Base-by-base conservation (phyloP, 1,140 invertebrate species). In the Zaprionus nigranus region DNA sequence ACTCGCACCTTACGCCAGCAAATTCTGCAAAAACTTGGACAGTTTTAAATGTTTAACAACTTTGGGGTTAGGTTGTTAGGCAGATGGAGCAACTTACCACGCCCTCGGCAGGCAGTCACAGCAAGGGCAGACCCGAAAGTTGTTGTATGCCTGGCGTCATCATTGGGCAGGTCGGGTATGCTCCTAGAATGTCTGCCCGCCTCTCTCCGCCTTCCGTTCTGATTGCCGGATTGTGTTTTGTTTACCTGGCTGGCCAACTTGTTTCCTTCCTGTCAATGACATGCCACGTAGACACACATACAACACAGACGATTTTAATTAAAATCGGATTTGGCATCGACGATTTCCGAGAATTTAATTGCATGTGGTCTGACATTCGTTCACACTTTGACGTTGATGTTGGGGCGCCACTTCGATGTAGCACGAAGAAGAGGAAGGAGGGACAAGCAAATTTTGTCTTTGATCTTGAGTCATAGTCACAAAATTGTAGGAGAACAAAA, bases 311-410 rank as follows among this genome's bases (percentile, higher is more conserved):
- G 81, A 72, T 88, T 88, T 88, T 88, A 88, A 88, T 88, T 88
- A 88, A 88, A 90, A 90, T 90, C 85, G 85, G 85, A 88, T 90
- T 81, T 76, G 70, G 81, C 63, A 82, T 79, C 75, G 85, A 90
- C 86, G 79, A 82, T 85, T 88, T 88, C 81, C 85, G 76, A 69
- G 64, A 71, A 81, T 72, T 81, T 81, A 88, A 88, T 90, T 88
- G 81, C 75, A 76, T 84, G 81, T 83, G 75, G 75, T 74, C 73
- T 74, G 62, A 84, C 61, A 82, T 75, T 88, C 84, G 85, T 79
- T 88, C 84, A 84, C 84, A 79, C 74, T 73, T 67, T 58, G 58
- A 38, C 68, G 49, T 71, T 54, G 61, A 73, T 56, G n/a, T 46
- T 17, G 36, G 40, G 36, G 38, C 28, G 24, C 2, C 40, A 17